Percentiles rank a stretch among this genome's conserved stretches.
Conservation (phyloP, 2,888 invertebrate species). For the Lasioglossum lativentre region DNA sequence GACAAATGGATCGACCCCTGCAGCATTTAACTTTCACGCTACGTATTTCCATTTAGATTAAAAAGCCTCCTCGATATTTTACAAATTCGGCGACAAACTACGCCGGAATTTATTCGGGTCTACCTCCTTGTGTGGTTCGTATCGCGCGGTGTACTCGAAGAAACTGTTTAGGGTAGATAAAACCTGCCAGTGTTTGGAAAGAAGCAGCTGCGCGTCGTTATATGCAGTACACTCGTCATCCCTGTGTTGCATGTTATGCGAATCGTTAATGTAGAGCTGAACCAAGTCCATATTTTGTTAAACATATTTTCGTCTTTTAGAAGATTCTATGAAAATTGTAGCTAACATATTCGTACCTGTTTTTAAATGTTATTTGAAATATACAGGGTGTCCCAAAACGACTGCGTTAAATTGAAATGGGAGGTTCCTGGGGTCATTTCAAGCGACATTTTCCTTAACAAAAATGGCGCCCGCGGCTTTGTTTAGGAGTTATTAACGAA, state of each 20-base stretch:
- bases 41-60: conserved; percentile 63
- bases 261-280: not conserved
- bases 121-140: not conserved
- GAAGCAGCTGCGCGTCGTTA: not conserved
- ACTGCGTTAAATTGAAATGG: too few species aligned
- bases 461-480: too few species aligned
- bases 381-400: too few species aligned
- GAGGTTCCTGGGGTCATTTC: too few species aligned
- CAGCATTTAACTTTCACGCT: conserved; percentile 47
- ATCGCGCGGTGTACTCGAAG: not conserved
- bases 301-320: not conserved
- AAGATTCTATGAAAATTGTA: not conserved
- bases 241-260: not conserved
- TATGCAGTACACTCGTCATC: not conserved
- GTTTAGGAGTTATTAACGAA: too few species aligned
- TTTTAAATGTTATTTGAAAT: too few species aligned
- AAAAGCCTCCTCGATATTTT: conserved; percentile 38
- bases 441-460: too few species aligned
- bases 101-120: too few species aligned
- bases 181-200: not conserved
- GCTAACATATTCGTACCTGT: too few species aligned
- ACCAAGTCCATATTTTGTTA: not conserved
- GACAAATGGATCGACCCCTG: conserved; percentile 69
- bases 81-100: not conserved
- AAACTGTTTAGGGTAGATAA: not conserved